Base-by-base conservation (phyloP, 2,113 vertebrate genomes). In the Crocuta crocuta region DNA sequence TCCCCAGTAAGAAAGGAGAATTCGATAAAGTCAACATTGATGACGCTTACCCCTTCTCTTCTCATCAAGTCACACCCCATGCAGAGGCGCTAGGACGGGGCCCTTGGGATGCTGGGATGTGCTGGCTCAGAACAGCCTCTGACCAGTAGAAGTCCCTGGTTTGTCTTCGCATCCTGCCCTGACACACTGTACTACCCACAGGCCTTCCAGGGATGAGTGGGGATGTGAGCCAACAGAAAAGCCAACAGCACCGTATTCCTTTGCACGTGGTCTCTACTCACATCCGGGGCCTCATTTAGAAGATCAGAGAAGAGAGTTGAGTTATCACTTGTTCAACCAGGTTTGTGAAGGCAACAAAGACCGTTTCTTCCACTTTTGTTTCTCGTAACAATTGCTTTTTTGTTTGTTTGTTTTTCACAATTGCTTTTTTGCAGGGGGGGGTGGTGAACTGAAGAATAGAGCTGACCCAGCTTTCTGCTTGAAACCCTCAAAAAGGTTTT, bases 141-240 rank as follows among this genome's bases (percentile, higher is more conserved):
- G 4, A 7, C 2, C 0, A 2, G 43, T 10, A 39, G 19, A 45
- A 28, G 63, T 6, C 15, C 10, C 2, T 0, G 0, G 5, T 53
- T 53, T 17, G 7, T 12, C 9, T 16, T 7, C 24, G 4, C 11
- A 7, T 19, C 23, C 9, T 31, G 8, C 2, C 7, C 7, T 24
- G 39, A 45, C 70, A 74, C 26, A 16, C 10, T 12, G 16, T n/a
- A 1, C 45, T 33, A 10, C 2, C 0, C 33, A 48, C 4, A 43
- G 48, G 12, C 17, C 31, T 19, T 61, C 73, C 10, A 1, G 26
- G 33, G 19, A 45, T 3, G 21, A 21, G 9, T 3, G 4, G 45
- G 43, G 24, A 3, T 15, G 12, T 0, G 0, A 5, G 19, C 31
- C 2, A 13, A 5, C 12, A 55, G 70, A 80, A 10, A 8, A 50